A percentile compares a stretch with the other conserved stretches of the same genome.
phyloP scores from a whole-genome alignment of 2,797 vertebrate species.

The Sciaenops ocellatus region DNA sequence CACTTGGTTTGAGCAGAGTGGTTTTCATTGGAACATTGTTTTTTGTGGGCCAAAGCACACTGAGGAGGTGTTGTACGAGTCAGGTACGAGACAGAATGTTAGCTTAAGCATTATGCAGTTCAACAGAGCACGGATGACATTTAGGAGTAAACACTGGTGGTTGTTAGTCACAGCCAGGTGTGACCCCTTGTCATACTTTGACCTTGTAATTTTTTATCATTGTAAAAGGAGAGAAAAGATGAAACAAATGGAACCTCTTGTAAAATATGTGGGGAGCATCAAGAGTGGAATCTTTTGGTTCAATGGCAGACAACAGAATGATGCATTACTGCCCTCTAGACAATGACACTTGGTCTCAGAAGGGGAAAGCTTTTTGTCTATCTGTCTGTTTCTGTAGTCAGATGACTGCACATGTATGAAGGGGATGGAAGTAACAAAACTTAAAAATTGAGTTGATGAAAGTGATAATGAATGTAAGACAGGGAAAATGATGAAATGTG shows the following conservation, averaged over 20 bases:
- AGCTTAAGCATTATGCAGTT: not conserved
- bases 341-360: not conserved
- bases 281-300: not conserved
- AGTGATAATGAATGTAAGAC: no score
- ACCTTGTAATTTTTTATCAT: not conserved
- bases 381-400: not conserved
- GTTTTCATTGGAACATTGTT: slow-evolving; percentile 21
- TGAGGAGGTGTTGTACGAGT: not conserved
- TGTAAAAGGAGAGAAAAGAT: not conserved
- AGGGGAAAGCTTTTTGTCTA: not conserved
- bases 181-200: not conserved
- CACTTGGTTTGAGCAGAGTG: not conserved
- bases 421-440: no score
- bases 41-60: not conserved
- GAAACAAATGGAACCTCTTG: not conserved
- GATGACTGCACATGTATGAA: not conserved
- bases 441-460: no score
- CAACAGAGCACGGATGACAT: not conserved
- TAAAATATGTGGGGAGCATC: not conserved
- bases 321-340: not conserved
- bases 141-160: slow-evolving; percentile 7
- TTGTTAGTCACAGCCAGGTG: slow-evolving; percentile 2
- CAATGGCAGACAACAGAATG: not conserved
- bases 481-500: no score
- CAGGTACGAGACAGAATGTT: slow-evolving; percentile 3